Conservation (phyloP, 2,113 vertebrate species). For the Ciconia maguari region DNA sequence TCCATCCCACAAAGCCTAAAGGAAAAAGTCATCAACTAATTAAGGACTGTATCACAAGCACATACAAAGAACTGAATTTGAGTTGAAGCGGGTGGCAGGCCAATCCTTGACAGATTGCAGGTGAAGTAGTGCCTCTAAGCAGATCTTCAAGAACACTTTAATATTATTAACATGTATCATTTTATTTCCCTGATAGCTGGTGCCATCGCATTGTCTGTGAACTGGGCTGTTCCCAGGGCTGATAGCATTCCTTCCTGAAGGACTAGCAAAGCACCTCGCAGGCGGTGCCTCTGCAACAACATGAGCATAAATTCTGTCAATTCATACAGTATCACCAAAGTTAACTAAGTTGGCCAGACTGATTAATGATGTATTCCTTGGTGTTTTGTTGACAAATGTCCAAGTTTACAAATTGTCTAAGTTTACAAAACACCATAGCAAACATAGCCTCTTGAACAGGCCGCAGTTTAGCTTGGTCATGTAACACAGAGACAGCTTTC, state of each 20-base stretch:
- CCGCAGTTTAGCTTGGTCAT: not conserved
- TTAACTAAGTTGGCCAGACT: not conserved
- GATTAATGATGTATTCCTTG: accelerated
- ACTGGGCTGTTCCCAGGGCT: not conserved
- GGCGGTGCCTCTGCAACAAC: not conserved
- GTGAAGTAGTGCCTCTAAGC: not conserved
- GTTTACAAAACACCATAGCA: not conserved
- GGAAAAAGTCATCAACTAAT: not conserved
- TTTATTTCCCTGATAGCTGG: not conserved
- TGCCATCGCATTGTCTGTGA: not conserved
- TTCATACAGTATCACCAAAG: not conserved
- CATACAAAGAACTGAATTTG: not conserved
- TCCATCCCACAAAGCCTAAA: not conserved
- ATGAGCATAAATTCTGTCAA: not conserved
- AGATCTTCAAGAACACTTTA: not conserved
- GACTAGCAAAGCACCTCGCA: not conserved
- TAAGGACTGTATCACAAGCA: not conserved
- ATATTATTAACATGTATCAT: not conserved
- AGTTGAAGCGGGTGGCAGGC: not conserved
- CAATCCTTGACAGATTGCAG: not conserved
- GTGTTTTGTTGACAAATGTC: not conserved
- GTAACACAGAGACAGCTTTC: not conserved
- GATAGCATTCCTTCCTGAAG: not conserved
- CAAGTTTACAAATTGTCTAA: not conserved
- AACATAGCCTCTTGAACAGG: not conserved